Conservation (phyloP, 64 coral and sea anemone genomes). For the Montipora foliosa region DNA sequence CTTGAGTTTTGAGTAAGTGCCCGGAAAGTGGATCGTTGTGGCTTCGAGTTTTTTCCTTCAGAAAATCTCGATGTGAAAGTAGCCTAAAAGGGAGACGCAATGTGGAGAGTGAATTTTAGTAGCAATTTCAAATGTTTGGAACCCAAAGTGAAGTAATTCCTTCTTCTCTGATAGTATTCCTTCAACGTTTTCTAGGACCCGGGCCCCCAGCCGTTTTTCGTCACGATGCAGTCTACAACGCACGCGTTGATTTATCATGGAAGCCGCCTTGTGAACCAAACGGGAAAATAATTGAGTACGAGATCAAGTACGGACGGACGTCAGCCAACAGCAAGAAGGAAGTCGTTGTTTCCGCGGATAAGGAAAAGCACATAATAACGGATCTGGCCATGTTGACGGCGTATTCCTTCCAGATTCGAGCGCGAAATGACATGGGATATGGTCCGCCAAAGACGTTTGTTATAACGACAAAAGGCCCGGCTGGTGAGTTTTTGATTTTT, state of each 20-base stretch:
- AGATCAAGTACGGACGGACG: constrained; percentile 63
- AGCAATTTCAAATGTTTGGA: too few species aligned
- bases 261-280: constrained; percentile 82
- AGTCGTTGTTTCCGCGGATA: background rate
- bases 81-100: too few species aligned
- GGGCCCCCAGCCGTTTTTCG: constrained; percentile 70
- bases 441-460: constrained; percentile 70
- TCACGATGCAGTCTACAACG: constrained; percentile 77
- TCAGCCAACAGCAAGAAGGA: background rate
- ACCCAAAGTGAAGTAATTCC: too few species aligned
- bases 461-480: constrained; percentile 75
- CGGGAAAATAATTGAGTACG: constrained; percentile 73
- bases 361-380: constrained; percentile 16
- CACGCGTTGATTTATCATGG: constrained; percentile 83
- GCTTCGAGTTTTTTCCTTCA: too few species aligned
- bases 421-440: constrained; percentile 68
- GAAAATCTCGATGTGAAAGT: too few species aligned
- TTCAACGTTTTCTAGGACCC: constrained; percentile 56
- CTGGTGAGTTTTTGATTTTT: constrained; percentile 2
- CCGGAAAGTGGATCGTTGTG: too few species aligned
- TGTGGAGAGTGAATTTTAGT: too few species aligned
- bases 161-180: background rate
- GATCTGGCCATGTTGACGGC: constrained; percentile 49
- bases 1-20: too few species aligned
- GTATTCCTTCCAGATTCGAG: constrained; percentile 82